These are phyloP conservation scores for Hylomyscus alleni DNA, from an alignment of 2,797 vertebrate genomes.

Conservation along the genomic window DNA sequence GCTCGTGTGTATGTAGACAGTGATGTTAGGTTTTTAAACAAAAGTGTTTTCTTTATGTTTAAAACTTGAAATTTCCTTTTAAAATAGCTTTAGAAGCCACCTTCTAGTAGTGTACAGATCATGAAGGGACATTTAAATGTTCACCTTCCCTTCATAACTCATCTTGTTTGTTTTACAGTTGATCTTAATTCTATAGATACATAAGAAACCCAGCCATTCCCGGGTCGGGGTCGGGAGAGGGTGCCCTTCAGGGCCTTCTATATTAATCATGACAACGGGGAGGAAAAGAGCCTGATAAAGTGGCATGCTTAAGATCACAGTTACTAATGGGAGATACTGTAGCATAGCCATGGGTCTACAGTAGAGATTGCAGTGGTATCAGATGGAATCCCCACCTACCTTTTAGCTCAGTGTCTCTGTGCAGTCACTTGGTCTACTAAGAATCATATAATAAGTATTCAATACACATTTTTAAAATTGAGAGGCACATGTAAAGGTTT, in stretches of 20 bases:
- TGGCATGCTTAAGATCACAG: not conserved
- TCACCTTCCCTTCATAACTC: not conserved
- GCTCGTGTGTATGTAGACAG: not conserved
- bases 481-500: not conserved
- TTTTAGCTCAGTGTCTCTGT: conserved; percentile 10
- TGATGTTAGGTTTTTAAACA: conserved; percentile 56
- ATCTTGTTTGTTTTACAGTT: conserved; percentile 23
- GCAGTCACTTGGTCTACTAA: not conserved
- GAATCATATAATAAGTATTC: not conserved
- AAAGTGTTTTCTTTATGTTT: conserved; percentile 55
- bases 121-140: conserved; percentile 15
- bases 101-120: conserved; percentile 17
- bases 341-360: not conserved
- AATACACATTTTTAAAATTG: not conserved
- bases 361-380: not conserved
- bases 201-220: not conserved
- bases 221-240: not conserved
- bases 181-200: conserved; percentile 43
- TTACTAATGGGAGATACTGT: not conserved
- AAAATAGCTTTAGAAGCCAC: conserved; percentile 56
- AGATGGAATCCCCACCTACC: not conserved
- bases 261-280: not conserved
- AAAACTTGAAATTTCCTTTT: conserved; percentile 53
- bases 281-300: conserved; percentile 24
- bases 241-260: not conserved